Base-by-base conservation (phyloP, 2,113 vertebrate species). In the Zootoca vivipara region DNA sequence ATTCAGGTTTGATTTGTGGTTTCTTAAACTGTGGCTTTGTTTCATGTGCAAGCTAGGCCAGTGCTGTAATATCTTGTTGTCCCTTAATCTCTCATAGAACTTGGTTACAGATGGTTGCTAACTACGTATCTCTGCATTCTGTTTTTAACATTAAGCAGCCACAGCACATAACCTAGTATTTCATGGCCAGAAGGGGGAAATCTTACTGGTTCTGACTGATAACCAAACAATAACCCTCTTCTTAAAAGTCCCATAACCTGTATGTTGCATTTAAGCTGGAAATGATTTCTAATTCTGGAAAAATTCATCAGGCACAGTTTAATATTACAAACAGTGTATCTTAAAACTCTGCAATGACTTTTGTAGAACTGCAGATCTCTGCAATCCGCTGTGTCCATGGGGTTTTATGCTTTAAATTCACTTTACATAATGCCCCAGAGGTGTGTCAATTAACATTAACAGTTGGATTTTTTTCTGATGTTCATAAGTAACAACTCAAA, bases 141-240 rank as follows among this genome's bases (percentile, higher is more conserved):
- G 40, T 82, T 73, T 46, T 40, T 88, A 94, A 72, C 16, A 78
- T 64, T 22, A 35, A 0, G 1, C 5, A 81, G 83, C 12, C 33
- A 58, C 3, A 8, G 65, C 62, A 46, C 81, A 8, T 18, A 85
- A 86, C 0, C 64, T 33, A 83, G 86, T 87, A 88, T 8, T 13
- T 78, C 26, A 78, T 72, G 38, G 72, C 91, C 92, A 90, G 26
- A 67, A n/a, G 28, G 58, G 87, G 3, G 26, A 33, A 72, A 52
- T 30, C n/a, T 4, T 46, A 2, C 18, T 56, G 42, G 15, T 38
- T 77, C 70, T 33, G 83, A 24, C n/a, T 85, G 56, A 74, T n/a
- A 56, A 83, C 65, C 42, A 83, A 70, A 52, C 22, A 62, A 85
- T 16, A 40, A 74, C 3, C 5, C 9, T 52, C 65, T n/a, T 73